A percentile compares a stretch with the other conserved stretches of the same genome.
Conservation (phyloP, 2,797 vertebrate genomes). For the Mormyrus hasselquistii region DNA sequence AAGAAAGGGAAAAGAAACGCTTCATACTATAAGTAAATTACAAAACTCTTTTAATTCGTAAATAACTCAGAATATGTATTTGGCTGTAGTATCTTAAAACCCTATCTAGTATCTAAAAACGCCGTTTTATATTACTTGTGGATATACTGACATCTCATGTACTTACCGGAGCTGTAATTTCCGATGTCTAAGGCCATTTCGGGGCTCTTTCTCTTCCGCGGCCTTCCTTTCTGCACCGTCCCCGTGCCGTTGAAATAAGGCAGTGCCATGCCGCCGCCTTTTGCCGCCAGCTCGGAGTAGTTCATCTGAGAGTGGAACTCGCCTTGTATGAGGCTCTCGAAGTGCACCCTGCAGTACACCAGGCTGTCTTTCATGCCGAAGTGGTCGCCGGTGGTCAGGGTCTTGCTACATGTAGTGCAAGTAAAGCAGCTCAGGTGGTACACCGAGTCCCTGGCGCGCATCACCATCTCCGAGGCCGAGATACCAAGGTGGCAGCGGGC, state of each 20-base stretch:
- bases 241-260: conserved; percentile 95
- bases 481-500: conserved; percentile 99
- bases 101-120: not conserved
- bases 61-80: not conserved
- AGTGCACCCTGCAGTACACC: conserved; percentile 94
- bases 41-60: not conserved
- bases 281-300: conserved; percentile 91
- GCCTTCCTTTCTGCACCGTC: conserved; percentile 89
- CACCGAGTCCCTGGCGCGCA: conserved; percentile 95
- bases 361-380: conserved; percentile 98
- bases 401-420: conserved; percentile 95
- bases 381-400: conserved; percentile 93
- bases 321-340: conserved; percentile 90
- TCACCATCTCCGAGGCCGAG: conserved; percentile 97
- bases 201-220: conserved; percentile 90
- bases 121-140: not conserved
- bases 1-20: not conserved
- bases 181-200: conserved; percentile 91
- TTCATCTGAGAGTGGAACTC: conserved; percentile 87
- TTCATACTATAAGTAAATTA: not conserved
- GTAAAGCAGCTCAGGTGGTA: conserved; percentile 98
- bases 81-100: not conserved
- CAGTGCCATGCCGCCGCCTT: conserved; percentile 77
- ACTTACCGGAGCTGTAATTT: conserved; percentile 88
- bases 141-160: not conserved